These are phyloP conservation scores for Drosophila sp. DNA, from an alignment of 1,140 invertebrate genomes.

Conservation along the genomic window DNA sequence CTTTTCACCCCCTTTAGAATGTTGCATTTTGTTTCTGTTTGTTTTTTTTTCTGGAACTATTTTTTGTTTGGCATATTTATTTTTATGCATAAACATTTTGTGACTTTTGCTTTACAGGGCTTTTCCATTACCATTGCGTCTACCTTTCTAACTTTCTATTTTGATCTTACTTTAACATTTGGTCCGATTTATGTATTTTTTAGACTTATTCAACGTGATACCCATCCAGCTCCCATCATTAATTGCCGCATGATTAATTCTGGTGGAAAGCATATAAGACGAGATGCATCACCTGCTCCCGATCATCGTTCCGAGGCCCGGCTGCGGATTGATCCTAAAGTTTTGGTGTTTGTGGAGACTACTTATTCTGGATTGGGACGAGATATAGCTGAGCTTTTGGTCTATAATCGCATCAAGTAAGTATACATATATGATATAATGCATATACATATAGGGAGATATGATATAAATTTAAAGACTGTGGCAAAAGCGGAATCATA, in stretches of 20 bases:
- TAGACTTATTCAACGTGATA: slow-evolving; percentile 90
- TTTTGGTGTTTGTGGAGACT: slow-evolving; percentile 97
- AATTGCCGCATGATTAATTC: slow-evolving; percentile 88
- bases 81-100: no score
- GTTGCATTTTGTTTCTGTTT: no score
- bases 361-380: slow-evolving; percentile 95
- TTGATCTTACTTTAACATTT: slow-evolving; percentile 5
- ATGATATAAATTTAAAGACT: neutral
- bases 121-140: neutral
- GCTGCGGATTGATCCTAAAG: slow-evolving; percentile 94
- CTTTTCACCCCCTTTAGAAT: no score
- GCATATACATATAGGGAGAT: no score
- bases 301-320: slow-evolving; percentile 93
- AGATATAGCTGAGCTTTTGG: slow-evolving; percentile 95
- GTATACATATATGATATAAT: slow-evolving; percentile 69
- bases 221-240: slow-evolving; percentile 90
- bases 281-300: slow-evolving; percentile 85
- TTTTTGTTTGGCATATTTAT: no score
- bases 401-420: slow-evolving; percentile 96
- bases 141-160: no score
- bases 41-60: no score
- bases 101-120: neutral
- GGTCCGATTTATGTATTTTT: slow-evolving; percentile 49
- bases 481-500: slow-evolving; percentile 58
- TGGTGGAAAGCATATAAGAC: slow-evolving; percentile 84